phyloP scores from a whole-genome alignment of 2,113 vertebrate species.

The Chloropsis cyanopogon region DNA sequence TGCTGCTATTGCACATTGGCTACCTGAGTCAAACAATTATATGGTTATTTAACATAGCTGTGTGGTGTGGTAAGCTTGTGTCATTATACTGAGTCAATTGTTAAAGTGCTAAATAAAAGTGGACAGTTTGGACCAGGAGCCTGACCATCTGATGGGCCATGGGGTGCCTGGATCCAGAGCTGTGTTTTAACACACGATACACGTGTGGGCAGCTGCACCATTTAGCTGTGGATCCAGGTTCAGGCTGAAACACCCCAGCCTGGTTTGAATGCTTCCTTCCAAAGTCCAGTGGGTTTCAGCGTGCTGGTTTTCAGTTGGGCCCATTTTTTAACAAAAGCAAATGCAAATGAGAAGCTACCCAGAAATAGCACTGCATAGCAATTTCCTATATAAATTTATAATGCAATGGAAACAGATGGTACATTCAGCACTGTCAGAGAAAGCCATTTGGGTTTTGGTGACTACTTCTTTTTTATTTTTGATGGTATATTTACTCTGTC shows the following conservation, averaged over 20 bases:
- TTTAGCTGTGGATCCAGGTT: neutral
- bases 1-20: neutral
- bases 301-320: neutral
- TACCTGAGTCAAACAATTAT: neutral
- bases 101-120: neutral
- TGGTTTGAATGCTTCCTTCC: neutral
- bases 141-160: neutral
- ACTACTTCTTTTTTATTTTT: neutral
- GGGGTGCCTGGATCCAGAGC: neutral
- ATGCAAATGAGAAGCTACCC: conserved; percentile 41
- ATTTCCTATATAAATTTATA: conserved; percentile 36
- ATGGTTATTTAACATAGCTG: neutral
- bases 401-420: conserved; percentile 53
- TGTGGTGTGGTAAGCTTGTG: neutral
- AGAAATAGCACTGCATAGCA: conserved; percentile 28
- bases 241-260: neutral
- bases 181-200: neutral
- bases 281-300: neutral
- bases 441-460: conserved; percentile 14
- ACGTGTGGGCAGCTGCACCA: neutral
- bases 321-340: conserved; percentile 38
- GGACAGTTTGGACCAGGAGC: neutral
- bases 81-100: neutral
- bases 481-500: neutral
- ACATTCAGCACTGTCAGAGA: conserved; percentile 21